These are phyloP conservation scores for Nothobranchius kuhntae DNA, from an alignment of 2,113 vertebrate species.

Conservation along the genomic window DNA sequence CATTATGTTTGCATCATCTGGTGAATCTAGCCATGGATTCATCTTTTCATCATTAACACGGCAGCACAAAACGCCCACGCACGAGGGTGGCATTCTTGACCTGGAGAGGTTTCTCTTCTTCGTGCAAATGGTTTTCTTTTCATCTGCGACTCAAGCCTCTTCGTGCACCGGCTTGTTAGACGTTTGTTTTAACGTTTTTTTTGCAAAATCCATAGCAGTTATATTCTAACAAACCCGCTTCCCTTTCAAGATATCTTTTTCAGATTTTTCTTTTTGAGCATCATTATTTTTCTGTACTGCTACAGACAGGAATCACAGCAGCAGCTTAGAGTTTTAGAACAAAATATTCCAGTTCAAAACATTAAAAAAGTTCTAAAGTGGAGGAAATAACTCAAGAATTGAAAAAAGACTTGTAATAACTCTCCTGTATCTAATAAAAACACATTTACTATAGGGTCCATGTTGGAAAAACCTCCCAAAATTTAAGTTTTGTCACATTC, in stretches of 20 bases:
- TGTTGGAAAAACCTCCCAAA: conserved; percentile 2
- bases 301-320: not conserved
- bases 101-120: not conserved
- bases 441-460: not conserved
- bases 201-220: not conserved
- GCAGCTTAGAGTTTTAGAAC: not conserved
- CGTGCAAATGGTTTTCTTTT: conserved; percentile 14
- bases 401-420: too few species aligned
- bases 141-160: not conserved
- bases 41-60: conserved; percentile 12
- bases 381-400: not conserved
- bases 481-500: not conserved
- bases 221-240: conserved; percentile 9
- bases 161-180: not conserved
- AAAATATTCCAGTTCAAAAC: not conserved
- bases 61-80: not conserved
- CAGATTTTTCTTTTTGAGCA: not conserved
- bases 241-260: not conserved
- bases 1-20: conserved; percentile 9
- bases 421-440: not conserved
- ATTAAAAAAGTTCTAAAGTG: not conserved
- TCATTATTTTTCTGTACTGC: conserved; percentile 3
- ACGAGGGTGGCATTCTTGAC: not conserved
- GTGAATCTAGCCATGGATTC: not conserved
- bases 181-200: not conserved